These are phyloP conservation scores for Lanius collurio DNA, from an alignment of 2,113 vertebrate genomes.

Conservation along the genomic window DNA sequence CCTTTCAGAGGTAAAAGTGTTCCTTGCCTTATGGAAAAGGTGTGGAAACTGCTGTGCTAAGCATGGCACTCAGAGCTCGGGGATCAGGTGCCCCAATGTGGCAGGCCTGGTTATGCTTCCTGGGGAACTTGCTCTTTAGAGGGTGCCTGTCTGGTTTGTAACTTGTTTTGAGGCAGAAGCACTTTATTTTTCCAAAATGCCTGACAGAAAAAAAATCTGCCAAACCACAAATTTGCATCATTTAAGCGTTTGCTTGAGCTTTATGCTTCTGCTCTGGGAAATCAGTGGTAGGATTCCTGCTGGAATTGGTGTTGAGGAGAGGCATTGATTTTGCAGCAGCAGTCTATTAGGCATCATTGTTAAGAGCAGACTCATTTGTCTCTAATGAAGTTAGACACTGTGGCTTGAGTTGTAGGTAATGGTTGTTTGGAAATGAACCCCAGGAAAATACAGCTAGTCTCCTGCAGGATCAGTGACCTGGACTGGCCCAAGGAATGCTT, in stretches of 20 bases:
- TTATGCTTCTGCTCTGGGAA: not conserved
- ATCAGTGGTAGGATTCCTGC: not conserved
- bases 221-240: not conserved
- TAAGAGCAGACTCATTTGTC: not conserved
- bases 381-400: not conserved
- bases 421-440: not conserved
- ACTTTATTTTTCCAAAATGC: not conserved
- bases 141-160: not conserved
- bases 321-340: not conserved
- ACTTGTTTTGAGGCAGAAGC: slow-evolving; percentile 3
- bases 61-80: not conserved
- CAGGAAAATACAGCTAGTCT: not conserved
- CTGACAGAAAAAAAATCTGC: not conserved
- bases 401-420: not conserved
- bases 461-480: not conserved
- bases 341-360: not conserved
- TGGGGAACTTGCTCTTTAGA: slow-evolving; percentile 4
- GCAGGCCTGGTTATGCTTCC: not conserved
- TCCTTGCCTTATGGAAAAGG: not conserved
- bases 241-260: not conserved
- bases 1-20: not conserved
- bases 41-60: not conserved
- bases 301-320: not conserved
- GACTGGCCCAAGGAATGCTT: not conserved
- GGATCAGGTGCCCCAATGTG: not conserved